Conservation (phyloP, 2,797 vertebrate genomes). For the Zenarchopterus dispar region DNA sequence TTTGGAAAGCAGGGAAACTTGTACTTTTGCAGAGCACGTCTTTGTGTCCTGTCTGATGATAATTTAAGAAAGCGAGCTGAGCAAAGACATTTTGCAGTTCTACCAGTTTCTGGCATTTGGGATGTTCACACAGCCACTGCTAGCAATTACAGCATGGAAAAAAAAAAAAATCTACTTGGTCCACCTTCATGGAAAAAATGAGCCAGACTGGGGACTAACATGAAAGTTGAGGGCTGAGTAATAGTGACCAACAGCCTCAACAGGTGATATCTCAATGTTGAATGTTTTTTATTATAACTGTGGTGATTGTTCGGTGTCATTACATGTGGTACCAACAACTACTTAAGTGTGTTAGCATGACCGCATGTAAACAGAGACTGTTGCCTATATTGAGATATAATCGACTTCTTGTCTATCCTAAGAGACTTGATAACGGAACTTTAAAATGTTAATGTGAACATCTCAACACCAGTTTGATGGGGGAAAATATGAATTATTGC, state of each 20-base stretch:
- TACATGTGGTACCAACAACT: no score
- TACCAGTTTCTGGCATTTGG: conserved; percentile 11
- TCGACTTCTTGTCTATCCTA: no score
- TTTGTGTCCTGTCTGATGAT: conserved; percentile 26
- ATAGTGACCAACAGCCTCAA: no score
- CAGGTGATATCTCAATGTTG: no score
- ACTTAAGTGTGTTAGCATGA: no score
- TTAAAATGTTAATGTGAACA: conserved; percentile 26
- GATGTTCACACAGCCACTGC: conserved; percentile 4
- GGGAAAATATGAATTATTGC: conserved; percentile 50
- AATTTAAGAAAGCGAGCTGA: conserved; percentile 35
- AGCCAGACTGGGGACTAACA: no score
- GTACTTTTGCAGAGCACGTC: conserved; percentile 27
- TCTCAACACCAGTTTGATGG: conserved; percentile 25
- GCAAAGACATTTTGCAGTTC: conserved; percentile 14
- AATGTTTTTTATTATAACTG: no score
- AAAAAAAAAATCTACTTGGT: no score
- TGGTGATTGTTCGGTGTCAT: no score
- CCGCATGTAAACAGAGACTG: no score
- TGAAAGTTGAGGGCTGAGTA: no score
- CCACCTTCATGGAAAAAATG: no score
- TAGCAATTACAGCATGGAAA: background rate
- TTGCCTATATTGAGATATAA: background rate
- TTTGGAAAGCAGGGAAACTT: conserved; percentile 44
- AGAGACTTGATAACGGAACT: background rate